phyloP scores from a whole-genome alignment of 2,888 invertebrate species.

The Pseudococcus jackbeardsleyi region DNA sequence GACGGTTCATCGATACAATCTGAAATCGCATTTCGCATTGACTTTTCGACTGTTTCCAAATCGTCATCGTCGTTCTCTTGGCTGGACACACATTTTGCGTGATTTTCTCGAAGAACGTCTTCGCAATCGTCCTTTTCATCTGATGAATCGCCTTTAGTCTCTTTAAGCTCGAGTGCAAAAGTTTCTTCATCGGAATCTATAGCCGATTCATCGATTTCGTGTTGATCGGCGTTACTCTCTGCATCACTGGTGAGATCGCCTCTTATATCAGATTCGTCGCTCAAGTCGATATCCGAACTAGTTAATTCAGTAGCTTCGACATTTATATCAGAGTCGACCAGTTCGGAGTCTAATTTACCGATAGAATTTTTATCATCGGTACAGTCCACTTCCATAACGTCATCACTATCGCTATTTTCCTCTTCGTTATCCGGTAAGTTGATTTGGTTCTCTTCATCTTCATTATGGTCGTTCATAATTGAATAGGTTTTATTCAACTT shows the following conservation, averaged over 20 bases:
- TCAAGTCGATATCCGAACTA: background rate
- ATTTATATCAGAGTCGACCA: slow-evolving; percentile 8
- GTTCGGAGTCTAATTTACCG: background rate
- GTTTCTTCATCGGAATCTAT: slow-evolving; percentile 12
- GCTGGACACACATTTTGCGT: background rate
- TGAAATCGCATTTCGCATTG: background rate
- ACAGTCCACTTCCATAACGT: background rate
- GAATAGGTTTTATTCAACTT: background rate
- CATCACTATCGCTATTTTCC: background rate
- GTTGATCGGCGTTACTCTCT: background rate
- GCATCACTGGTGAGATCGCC: background rate
- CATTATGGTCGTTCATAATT: background rate
- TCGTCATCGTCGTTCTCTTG: background rate
- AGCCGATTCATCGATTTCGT: background rate
- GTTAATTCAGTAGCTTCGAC: slow-evolving; percentile 31
- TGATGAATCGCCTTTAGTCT: background rate
- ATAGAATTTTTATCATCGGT: background rate
- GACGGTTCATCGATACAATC: background rate
- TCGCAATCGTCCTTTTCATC: background rate
- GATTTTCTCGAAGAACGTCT: background rate
- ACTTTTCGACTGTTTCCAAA: background rate
- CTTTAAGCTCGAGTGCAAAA: slow-evolving; percentile 7
- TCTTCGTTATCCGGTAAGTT: background rate
- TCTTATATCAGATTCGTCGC: slow-evolving; percentile 19
- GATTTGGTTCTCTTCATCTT: background rate